These are phyloP conservation scores for Trichopoda pennipes DNA, from an alignment of 2,888 invertebrate genomes.

Conservation along the genomic window DNA sequence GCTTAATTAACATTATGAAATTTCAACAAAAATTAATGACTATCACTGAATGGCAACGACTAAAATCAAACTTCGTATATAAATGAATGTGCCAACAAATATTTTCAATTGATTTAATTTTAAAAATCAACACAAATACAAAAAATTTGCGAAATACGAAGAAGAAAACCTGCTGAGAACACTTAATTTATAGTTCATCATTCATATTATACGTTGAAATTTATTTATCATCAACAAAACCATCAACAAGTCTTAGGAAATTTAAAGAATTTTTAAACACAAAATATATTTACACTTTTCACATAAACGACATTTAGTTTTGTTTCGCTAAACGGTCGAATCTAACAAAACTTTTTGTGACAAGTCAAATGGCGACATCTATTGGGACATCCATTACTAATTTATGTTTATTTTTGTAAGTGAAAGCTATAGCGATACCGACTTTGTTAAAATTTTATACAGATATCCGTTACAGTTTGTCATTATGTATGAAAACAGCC, in stretches of 20 bases:
- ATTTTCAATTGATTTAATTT: constrained; percentile 60
- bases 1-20: constrained; percentile 67
- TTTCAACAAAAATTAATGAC: constrained; percentile 41
- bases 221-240: constrained; percentile 38
- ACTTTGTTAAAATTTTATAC: no score
- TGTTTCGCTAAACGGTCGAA: no score
- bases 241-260: constrained; percentile 21
- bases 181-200: constrained; percentile 41
- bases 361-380: no score
- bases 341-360: no score
- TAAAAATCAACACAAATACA: constrained; percentile 39
- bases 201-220: constrained; percentile 33
- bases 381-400: no score
- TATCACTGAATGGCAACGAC: constrained; percentile 44
- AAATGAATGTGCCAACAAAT: constrained; percentile 62
- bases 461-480: no score
- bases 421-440: no score
- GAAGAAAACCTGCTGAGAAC: constrained; percentile 56
- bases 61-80: constrained; percentile 19
- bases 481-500: no score
- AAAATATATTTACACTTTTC: background rate
- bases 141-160: constrained; percentile 16
- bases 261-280: background rate
- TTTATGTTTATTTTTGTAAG: no score
- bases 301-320: no score